Evolutionary conservation across 2,888 invertebrate species (phyloP), one percentile per base, ranked within the genome.

Genomic region (Micoletzkya japonica): DNA sequence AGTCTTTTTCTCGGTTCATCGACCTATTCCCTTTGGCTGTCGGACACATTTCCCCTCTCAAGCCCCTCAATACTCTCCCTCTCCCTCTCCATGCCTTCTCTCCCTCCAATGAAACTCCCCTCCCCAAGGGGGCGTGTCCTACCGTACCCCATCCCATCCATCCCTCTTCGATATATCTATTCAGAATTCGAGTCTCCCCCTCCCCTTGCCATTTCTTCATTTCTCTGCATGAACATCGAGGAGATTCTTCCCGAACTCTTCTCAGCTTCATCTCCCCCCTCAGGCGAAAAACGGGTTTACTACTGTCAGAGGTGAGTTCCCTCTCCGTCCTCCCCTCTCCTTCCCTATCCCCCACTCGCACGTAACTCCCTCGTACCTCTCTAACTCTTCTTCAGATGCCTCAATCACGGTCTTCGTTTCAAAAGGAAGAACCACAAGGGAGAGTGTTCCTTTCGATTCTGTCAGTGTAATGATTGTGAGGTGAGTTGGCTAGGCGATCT

Each of bases 181-280:
- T n/a, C n/a, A n/a, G n/a, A n/a, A n/a, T n/a, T n/a, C n/a, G n/a
- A n/a, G n/a, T 36, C 39, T 60, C 30, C 60, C 10, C 32, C 39
- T 44, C 39, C 59, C 39, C 59, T 59, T 28, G 44, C 44, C 58
- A 32, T 58, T 30, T 32, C 30, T 32, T 4, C 17, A 34, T n/a
- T n/a, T n/a, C 32, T 34, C 39, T 4, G 6, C 72, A 80, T 80
- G 80, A 79, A 80, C 73, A 80, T 80, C 64, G 77, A 77, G 66
- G 80, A 79, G 61, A 78, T 80, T 28, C 71, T 80, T 39, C 80
- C 80, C 32, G 80, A 80, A 69, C 64, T 80, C 7, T 80, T 80
- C 57, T 36, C 50, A 30, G 59, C 56, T 10, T 54, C 30, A 10
- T 58, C 68, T 58, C n/a, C 63, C 28, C 36, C 61, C 32, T 61